Conservation (phyloP, 2,113 vertebrate species). For the Anguilla rostrata region DNA sequence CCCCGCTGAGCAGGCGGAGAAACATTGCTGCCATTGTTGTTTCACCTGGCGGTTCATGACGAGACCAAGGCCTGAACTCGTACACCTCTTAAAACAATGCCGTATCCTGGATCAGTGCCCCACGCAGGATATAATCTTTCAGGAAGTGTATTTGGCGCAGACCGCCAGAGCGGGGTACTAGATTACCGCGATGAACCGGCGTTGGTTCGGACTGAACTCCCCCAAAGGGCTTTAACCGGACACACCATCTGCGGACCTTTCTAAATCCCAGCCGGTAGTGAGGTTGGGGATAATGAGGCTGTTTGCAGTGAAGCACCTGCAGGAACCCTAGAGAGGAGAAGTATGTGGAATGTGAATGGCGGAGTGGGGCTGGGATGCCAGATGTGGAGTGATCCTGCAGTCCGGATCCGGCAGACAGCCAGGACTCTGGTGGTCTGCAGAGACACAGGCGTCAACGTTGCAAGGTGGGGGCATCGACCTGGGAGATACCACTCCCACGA, state of each 20-base stretch:
- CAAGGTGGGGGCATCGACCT: not conserved
- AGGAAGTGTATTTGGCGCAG: not conserved
- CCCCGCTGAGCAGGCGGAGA: not conserved
- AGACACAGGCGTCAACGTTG: not conserved
- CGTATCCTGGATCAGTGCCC: not conserved
- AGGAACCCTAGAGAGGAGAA: not conserved
- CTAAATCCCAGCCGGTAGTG: not conserved
- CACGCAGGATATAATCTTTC: not conserved
- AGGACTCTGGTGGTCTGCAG: not conserved
- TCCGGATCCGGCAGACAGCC: not conserved
- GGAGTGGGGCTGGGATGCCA: not conserved
- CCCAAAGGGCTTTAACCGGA: not conserved
- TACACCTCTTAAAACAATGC: not conserved
- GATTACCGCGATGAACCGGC: not conserved
- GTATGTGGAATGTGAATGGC: not conserved
- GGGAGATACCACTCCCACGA: not conserved
- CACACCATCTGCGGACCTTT: not conserved
- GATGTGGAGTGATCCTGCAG: not conserved
- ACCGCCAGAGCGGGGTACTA: not conserved
- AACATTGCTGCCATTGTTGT: not conserved
- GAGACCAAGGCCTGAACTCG: not conserved
- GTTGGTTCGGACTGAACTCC: not conserved
- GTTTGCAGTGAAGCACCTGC: not conserved
- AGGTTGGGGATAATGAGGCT: not conserved
- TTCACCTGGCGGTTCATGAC: not conserved